Conservation (phyloP, 2,113 vertebrate species). For the Telmatochromis brachygnathus region DNA sequence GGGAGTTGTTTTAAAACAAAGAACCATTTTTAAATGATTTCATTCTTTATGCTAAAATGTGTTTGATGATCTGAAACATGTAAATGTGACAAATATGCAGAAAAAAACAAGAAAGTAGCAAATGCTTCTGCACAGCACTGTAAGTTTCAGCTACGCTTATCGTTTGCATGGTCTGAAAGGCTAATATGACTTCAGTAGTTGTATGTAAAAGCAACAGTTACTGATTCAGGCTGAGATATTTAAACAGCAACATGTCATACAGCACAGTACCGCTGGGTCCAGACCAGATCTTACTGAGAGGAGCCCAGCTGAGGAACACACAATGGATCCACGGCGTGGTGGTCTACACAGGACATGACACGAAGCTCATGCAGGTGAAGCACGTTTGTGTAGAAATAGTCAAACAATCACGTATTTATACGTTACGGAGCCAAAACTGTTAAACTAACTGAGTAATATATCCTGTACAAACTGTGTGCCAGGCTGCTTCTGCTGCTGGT, state of each 20-base stretch:
- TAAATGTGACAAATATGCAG: neutral
- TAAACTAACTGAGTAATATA: neutral
- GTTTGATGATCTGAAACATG: neutral
- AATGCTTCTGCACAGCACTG: neutral
- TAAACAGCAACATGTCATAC: neutral
- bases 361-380: constrained; percentile 97
- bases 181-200: neutral
- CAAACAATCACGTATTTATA: neutral
- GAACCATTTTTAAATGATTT: neutral
- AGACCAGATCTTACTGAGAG: constrained; percentile 94
- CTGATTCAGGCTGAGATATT: neutral
- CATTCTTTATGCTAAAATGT: neutral
- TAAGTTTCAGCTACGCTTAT: neutral
- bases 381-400: neutral
- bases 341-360: constrained; percentile 97
- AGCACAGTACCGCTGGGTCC: constrained; percentile 89
- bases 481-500: neutral
- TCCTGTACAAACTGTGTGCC: neutral
- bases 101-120: neutral
- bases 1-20: neutral
- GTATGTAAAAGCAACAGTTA: neutral
- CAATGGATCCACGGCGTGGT: constrained; percentile 97
- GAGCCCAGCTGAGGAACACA: constrained; percentile 94
- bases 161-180: neutral
- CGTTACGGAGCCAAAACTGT: neutral